Evolutionary conservation across 2,797 vertebrate species (phyloP).

Genomic region (Helarctos malayanus): DNA sequence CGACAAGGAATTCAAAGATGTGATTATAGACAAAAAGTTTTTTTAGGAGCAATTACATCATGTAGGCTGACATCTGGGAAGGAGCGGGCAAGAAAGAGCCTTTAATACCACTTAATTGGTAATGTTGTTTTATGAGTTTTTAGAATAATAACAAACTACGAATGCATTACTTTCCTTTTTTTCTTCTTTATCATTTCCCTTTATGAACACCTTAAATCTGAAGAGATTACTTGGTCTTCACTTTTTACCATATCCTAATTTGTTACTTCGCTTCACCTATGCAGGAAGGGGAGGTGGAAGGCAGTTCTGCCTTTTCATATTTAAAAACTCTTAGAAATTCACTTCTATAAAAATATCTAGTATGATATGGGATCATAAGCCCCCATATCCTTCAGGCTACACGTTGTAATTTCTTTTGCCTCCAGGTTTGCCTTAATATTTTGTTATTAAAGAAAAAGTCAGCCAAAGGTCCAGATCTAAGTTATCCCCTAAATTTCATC

Average conservation of each 20-base stretch:
- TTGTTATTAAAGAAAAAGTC: background rate
- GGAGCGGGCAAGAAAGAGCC: conserved; percentile 59
- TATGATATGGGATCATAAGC: background rate
- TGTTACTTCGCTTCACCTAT: background rate
- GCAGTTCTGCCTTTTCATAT: background rate
- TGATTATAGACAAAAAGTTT: conserved; percentile 68
- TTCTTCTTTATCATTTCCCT: background rate
- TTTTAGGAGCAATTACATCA: conserved; percentile 50
- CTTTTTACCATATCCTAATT: background rate
- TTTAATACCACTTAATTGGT: conserved; percentile 30
- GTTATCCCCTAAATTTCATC: background rate
- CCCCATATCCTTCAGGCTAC: background rate
- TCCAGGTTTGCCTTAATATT: background rate
- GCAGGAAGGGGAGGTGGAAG: background rate
- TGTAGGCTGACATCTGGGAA: conserved; percentile 56
- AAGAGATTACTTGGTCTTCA: background rate
- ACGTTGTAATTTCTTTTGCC: background rate
- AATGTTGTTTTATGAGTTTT: conserved; percentile 49
- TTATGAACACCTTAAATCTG: background rate
- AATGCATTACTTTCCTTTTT: background rate
- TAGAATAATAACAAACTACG: conserved; percentile 56
- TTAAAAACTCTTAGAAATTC: conserved; percentile 9
- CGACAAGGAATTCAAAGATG: conserved; percentile 68
- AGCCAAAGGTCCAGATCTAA: background rate
- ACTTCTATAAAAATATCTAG: background rate